Evolutionary conservation across 2,113 vertebrate species (phyloP), one percentile per base, ranked within the genome.

Genomic region (Phodopus roborovskii): DNA sequence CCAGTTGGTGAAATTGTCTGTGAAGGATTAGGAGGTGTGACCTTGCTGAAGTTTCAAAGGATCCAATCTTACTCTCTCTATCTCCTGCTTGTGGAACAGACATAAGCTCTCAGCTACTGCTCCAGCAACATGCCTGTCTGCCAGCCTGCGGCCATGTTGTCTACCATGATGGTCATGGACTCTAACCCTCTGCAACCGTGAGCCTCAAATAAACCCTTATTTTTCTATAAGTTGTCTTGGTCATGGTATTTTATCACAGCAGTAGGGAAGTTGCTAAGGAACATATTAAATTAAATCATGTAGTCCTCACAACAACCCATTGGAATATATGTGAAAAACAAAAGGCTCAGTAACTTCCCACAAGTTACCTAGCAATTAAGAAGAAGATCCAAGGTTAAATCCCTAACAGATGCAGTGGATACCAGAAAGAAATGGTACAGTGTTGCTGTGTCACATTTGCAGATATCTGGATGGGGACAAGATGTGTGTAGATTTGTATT

Each of bases 351-450:
- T 84, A 73, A 95, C 33, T 91, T 94, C 86, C 22, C 30, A 48
- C 92, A 89, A 64, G 60, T 83, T 83, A 50, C 48, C 64, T 85
- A 60, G 33, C 53, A 94, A 91, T n/a, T 94, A 74, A 81, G 53
- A 74, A 81, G 53, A 81, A 24, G 17, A 88, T 64, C 16, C 13
- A 88, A 36, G 3, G n/a, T 88, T 88, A 89, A 96, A 97, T 74
- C 11, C 2, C 33, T 88, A 13, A 24, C 26, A 90, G 48, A 96
- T 33, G 17, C 28, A 94, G 73, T 93, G 15, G 45, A 77, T 39
- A 90, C 53, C 19, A 93, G 91, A 81, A 68, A 6, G 30, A 90
- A 84, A 78, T 83, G 56, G 77, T 70, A 33, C 58, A 73, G 86
- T 89, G 22, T 58, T 94, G 30, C 77, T 92, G 62, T 58, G 2